Conservation (phyloP, 2,797 vertebrate genomes). For the Sardinella longiceps region DNA sequence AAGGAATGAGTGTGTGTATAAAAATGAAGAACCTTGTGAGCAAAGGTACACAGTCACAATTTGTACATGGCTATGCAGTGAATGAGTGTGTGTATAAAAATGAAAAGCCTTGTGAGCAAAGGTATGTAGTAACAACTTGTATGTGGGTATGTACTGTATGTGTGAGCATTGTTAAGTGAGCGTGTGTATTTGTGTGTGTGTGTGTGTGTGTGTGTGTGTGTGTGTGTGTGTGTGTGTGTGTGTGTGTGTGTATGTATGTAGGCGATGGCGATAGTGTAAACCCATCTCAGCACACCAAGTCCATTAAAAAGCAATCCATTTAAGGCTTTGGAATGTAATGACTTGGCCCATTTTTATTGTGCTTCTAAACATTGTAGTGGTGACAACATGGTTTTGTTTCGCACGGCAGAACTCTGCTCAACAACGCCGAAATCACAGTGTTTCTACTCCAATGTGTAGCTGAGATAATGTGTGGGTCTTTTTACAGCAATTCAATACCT, state of each 20-base stretch:
- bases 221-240: background rate
- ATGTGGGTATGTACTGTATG: background rate
- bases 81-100: background rate
- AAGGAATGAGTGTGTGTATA: too few species aligned
- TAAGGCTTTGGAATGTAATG: conserved; percentile 30
- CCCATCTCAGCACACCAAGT: background rate
- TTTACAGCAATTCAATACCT: background rate
- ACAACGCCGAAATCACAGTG: background rate
- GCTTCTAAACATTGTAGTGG: conserved; percentile 30
- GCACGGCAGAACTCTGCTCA: background rate
- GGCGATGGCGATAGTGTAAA: too few species aligned
- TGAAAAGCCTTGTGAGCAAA: background rate
- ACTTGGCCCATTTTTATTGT: conserved; percentile 41
- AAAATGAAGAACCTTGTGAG: background rate
- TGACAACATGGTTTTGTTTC: background rate
- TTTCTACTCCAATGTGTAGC: background rate
- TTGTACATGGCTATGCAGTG: background rate
- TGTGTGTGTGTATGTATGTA: background rate
- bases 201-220: too few species aligned
- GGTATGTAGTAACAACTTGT: too few species aligned
- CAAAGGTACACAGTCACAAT: too few species aligned
- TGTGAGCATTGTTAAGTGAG: too few species aligned
- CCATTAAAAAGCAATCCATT: conserved; percentile 39
- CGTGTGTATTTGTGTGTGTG: too few species aligned
- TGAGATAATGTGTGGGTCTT: background rate